Evolutionary conservation across 2,113 vertebrate species (phyloP), one percentile per base, ranked within the genome.

Genomic region (Fregetta grallaria): DNA sequence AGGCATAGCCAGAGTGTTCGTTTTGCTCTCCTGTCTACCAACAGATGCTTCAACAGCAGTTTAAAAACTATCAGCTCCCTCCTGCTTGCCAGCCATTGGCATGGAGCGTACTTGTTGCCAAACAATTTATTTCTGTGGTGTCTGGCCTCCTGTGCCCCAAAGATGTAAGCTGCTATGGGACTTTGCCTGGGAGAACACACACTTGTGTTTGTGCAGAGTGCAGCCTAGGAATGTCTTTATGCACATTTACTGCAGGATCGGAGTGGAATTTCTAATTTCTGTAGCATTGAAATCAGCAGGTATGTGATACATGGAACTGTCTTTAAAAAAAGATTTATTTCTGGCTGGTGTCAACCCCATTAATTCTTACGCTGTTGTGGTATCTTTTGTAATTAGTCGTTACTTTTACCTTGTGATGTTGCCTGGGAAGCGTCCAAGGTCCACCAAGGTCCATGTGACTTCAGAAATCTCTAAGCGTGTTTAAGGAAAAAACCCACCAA

Each of bases 21-120:
- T 29, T 72, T 14, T 49, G 62, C 70, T 82, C 66, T 85, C 3
- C 0, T 32, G 34, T 30, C 61, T 26, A 27, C 47, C 62, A 68
- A 19, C 93, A 94, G 93, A 85, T 96, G 88, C 94, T 95, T 55
- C 74, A 47, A 44, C 78, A 90, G 74, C 38, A 78, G 78, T 42
- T 93, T 19, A 47, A 61, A 70, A 53, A 58, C 76, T 1, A 65
- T 9, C 83, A 70, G 36, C 86, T 95, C 67, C 30, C 71, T 63
- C 66, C 75, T 92, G 75, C 40, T 63, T 65, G 71, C 53, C 83
- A 68, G 91, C 50, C 50, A 11, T 23, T 68, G 75, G 75, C 67
- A 22, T 3, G 62, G 58, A n/a, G 3, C 19, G 2, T 9, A 1
- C 59, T 56, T 30, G 26, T 63, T 80, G 63, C 74, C 68, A 76